Evolutionary conservation across 2,888 invertebrate species (phyloP), one percentile per base, ranked within the genome.

Genomic region (Melieria crassipennis): DNA sequence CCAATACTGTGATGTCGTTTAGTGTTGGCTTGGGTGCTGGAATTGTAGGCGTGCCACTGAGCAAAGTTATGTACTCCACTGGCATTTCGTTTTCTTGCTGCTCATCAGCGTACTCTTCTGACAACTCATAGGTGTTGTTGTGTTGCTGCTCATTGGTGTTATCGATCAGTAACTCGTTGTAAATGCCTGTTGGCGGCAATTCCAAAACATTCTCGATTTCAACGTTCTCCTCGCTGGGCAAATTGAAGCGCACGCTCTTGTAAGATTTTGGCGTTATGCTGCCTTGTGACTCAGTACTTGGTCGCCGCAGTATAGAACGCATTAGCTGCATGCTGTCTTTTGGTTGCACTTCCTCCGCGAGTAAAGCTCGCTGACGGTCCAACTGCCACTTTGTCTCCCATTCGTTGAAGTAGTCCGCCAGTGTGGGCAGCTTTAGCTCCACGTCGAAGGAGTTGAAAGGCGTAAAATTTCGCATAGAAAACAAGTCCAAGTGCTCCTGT

Each of bases 281-380:
- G 48, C 13, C 16, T 45, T 13, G 30, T 57, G 43, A 45, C 3
- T 46, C 13, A 47, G 47, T 47, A 48, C 50, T 52, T 60, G 43
- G 60, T 4, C 67, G 67, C n/a, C 67, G 60, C 45, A 61, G 52
- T 50, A 60, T 50, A 16, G 67, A 67, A 5, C 50, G 60, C 61
- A 52, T 48, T 6, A 13, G 13, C 6, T 63, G 55, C 30, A 10
- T n/a, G 3, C 10, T n/a, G 10, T n/a, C 42, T 13, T 10, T 16
- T 7, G 50, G 5, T n/a, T 57, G 57, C 4, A 10, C 42, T 30
- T 7, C 13, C 16, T 58, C 10, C 7, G 16, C 13, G 42, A 9
- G 16, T 13, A 65, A 10, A 7, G 42, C 43, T 30, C 62, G 16
- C 10, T 52, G 11, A 5, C 47, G 50, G 5, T 50, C 30, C 16